Conservation (phyloP, 1,140 invertebrate genomes). For the Choristoneura fumiferana region DNA sequence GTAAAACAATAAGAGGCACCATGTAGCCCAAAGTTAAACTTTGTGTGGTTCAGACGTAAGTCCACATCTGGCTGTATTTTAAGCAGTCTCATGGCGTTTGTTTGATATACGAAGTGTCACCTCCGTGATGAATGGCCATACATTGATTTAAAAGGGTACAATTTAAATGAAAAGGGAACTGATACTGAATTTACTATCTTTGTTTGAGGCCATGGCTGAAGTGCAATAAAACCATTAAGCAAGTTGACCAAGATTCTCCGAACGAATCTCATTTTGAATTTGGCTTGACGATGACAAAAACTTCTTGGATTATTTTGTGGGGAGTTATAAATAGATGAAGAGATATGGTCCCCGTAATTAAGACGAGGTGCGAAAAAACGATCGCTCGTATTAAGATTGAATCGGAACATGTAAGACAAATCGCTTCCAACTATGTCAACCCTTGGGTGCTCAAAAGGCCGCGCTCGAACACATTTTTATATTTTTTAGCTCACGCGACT, state of each 20-base stretch:
- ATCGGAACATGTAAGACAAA: constrained; percentile 68
- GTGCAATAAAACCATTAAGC: constrained; percentile 62
- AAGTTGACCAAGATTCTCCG: constrained; percentile 21
- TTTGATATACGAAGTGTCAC: constrained; percentile 49
- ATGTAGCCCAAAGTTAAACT: constrained; percentile 23
- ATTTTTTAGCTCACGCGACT: constrained; percentile 51
- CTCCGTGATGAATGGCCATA: constrained; percentile 55
- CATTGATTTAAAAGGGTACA: constrained; percentile 60
- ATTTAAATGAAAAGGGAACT: constrained; percentile 47
- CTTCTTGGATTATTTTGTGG: constrained; percentile 5
- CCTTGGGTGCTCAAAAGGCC: constrained; percentile 52
- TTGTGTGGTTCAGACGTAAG: constrained; percentile 21
- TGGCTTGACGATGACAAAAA: neutral
- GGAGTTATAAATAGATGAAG: constrained; percentile 36
- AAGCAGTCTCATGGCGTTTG: constrained; percentile 21
- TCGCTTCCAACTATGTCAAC: constrained; percentile 64
- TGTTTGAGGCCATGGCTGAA: constrained; percentile 36
- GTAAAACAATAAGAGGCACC: constrained; percentile 28
- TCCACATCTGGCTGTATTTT: constrained; percentile 22
- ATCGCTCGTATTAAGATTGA: constrained; percentile 51
- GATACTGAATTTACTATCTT: constrained; percentile 38
- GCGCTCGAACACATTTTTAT: constrained; percentile 51
- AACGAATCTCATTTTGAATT: neutral
- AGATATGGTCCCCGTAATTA: constrained; percentile 49
- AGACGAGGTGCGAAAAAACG: constrained; percentile 56